Conservation (phyloP, 2,888 invertebrate species). For the Caenorhabditis sulstoni region DNA sequence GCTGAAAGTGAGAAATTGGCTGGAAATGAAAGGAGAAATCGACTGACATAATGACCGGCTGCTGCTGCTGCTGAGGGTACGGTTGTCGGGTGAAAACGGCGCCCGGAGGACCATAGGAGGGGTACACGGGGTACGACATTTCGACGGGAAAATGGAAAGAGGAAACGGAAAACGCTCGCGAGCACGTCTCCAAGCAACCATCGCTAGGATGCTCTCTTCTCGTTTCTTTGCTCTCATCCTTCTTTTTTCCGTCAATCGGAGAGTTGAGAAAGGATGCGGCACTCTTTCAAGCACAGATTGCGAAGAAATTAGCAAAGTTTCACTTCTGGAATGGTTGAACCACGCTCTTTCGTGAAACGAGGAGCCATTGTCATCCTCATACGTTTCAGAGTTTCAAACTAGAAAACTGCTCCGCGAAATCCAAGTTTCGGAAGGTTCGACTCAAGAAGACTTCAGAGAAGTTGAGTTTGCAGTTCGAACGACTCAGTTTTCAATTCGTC, state of each 20-base stretch:
- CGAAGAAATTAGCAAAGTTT: background rate
- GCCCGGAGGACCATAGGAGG: slow-evolving; percentile 21
- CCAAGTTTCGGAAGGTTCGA: too few species aligned
- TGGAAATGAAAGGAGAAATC: background rate
- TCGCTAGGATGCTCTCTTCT: slow-evolving; percentile 9
- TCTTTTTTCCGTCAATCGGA: too few species aligned
- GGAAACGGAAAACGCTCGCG: background rate
- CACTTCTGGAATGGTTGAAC: background rate
- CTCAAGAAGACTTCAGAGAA: too few species aligned
- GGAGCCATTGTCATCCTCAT: too few species aligned
- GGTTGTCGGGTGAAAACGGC: slow-evolving; percentile 49
- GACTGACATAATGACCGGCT: slow-evolving; percentile 48
- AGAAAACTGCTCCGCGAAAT: too few species aligned
- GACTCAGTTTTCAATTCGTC: too few species aligned
- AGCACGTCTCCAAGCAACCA: slow-evolving; percentile 40
- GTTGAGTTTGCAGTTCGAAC: too few species aligned
- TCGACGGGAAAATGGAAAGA: background rate
- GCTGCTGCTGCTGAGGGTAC: slow-evolving; percentile 51
- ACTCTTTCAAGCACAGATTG: too few species aligned
- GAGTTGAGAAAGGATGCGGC: too few species aligned
- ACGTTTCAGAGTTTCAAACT: too few species aligned
- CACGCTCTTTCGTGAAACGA: background rate
- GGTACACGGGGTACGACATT: slow-evolving; percentile 43
- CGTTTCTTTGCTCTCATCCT: background rate
- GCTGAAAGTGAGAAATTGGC: slow-evolving; percentile 9